phyloP scores from a whole-genome alignment of 2,797 vertebrate genomes.

The Microtus obscurus region DNA sequence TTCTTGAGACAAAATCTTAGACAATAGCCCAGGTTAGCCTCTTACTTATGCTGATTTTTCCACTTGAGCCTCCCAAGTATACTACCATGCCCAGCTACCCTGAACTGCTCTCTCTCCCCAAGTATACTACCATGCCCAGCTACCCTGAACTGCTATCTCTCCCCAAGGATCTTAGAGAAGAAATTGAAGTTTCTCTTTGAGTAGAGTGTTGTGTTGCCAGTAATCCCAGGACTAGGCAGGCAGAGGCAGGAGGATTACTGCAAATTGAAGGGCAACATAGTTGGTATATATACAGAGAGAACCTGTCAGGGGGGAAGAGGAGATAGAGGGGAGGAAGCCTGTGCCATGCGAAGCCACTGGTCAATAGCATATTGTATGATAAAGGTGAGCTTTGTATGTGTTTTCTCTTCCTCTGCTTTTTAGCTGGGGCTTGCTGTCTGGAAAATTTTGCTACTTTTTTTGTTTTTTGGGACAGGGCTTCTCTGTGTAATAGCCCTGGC shows the following conservation, averaged over 20 bases:
- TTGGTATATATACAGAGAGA: background rate
- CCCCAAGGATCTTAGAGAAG: background rate
- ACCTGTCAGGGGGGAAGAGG: background rate
- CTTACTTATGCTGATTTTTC: background rate
- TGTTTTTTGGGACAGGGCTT: background rate
- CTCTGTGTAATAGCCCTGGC: background rate
- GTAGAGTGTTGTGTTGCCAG: background rate
- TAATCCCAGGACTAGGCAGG: background rate
- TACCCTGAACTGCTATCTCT: background rate
- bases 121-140: too few relatives aligned
- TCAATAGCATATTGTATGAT: slow-evolving; percentile 1
- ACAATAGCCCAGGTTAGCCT: background rate
- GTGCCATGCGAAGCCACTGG: background rate
- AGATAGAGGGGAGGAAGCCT: background rate
- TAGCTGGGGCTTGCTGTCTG: background rate
- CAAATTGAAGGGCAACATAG: background rate
- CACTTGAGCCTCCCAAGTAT: background rate
- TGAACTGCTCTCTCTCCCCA: background rate
- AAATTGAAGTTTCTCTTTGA: slow-evolving; percentile 12
- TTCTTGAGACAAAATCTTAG: background rate
- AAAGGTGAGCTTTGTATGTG: slow-evolving; percentile 1
- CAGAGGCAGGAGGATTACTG: background rate
- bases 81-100: too few relatives aligned
- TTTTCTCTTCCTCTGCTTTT: background rate
- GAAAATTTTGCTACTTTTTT: slow-evolving; percentile 28